These are phyloP conservation scores for Mantis religiosa DNA, from an alignment of 2,888 invertebrate genomes.

Conservation along the genomic window DNA sequence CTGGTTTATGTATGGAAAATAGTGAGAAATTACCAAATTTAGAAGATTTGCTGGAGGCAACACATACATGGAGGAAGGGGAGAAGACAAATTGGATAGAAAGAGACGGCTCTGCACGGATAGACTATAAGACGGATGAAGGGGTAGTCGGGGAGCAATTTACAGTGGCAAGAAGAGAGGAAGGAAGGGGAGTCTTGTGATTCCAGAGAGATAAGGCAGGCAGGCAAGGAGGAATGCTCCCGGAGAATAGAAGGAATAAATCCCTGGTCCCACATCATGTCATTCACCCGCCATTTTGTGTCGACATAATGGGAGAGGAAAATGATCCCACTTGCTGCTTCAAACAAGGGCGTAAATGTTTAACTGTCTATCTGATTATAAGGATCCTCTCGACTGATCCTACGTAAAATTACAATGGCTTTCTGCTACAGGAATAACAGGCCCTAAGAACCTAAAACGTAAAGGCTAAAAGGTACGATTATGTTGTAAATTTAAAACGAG, in stretches of 20 bases:
- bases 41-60: not conserved
- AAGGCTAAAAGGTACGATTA: too few relatives aligned
- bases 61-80: not conserved
- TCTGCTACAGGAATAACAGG: not conserved
- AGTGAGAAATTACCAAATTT: not conserved
- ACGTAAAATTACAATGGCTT: not conserved
- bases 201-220: not conserved
- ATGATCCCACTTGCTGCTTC: not conserved
- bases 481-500: too few relatives aligned
- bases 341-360: not conserved
- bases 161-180: not conserved
- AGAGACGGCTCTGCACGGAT: not conserved
- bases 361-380: not conserved
- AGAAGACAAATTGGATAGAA: not conserved
- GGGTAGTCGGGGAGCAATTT: not conserved
- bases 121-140: not conserved
- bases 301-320: too few relatives aligned
- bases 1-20: not conserved
- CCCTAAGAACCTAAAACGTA: too few relatives aligned
- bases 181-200: not conserved
- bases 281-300: not conserved
- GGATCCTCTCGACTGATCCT: not conserved
- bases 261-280: not conserved
- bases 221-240: not conserved
- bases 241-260: not conserved